A percentile compares a stretch with the other conserved stretches of the same genome.
Evolutionary conservation across 2,888 invertebrate species (phyloP).

Genomic region (Chaetogeoica ovagalla): DNA sequence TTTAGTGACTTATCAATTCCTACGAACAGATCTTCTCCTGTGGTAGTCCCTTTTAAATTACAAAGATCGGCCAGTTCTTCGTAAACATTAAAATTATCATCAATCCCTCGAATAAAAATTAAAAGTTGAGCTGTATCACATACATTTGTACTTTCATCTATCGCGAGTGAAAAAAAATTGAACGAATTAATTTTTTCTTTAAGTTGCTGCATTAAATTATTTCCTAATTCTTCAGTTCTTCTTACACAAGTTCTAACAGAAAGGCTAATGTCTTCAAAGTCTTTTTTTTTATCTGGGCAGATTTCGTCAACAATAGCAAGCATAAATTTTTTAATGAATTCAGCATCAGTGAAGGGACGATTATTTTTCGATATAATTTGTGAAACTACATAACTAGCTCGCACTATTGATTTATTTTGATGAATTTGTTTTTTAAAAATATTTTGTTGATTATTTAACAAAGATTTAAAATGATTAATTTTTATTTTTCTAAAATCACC

Average conservation of each 20-base stretch:
- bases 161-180: conserved; percentile 21
- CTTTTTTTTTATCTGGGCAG: conserved; percentile 10
- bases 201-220: conserved; percentile 26
- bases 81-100: conserved; percentile 26
- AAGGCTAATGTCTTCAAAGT: conserved; percentile 33
- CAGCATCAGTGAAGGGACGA: no score
- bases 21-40: conserved; percentile 15
- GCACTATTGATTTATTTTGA: no score
- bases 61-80: conserved; percentile 9
- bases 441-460: no score
- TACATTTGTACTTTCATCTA: background rate
- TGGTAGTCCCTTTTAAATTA: conserved; percentile 17
- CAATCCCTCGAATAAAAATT: conserved; percentile 12
- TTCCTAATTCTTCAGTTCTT: conserved; percentile 34
- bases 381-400: no score
- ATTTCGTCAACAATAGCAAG: conserved; percentile 27
- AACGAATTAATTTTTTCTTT: no score
- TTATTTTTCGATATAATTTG: no score
- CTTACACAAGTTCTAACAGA: conserved; percentile 24
- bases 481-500: no score
- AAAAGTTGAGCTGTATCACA: conserved; percentile 20
- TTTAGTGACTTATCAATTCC: no score
- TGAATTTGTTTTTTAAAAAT: no score
- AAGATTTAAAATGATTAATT: no score
- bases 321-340: conserved; percentile 46